Evolutionary conservation across 1,140 invertebrate species (phyloP), one percentile per base, ranked within the genome.

Genomic region (Coboldia fuscipes): DNA sequence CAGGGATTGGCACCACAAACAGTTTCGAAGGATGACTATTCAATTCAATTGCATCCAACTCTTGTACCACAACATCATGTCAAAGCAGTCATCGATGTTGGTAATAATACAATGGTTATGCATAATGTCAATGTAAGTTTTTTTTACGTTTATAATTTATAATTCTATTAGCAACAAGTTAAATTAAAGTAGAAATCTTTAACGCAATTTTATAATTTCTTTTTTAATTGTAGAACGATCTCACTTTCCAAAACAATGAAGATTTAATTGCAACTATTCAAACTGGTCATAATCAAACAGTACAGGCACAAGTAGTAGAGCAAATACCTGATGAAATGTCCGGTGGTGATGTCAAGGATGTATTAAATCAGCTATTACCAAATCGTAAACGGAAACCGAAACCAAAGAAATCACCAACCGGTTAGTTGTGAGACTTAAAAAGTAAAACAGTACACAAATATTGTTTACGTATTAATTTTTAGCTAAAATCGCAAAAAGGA

Each of bases 1-100:
- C 66, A 70, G 42, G 68, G 67, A 14, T 42, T 70, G 34, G 61
- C 64, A 9, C 62, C 66, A 23, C 60, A 50, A 36, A 56, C 51
- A 12, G 52, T 56, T 31, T 49, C 54, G 24, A 54, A 56, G 41
- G 50, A 54, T 35, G 50, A 55, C 35, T 55, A 55, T 35, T 49
- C 44, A 58, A 41, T 62, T 54, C 39, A 65, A 60, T 42, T 66
- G 48, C 58, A 47, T 39, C 44, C 32, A 15, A 47, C 47, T 34
- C 50, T 54, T 46, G 47, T 54, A 42, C 48, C 50, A 16, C 52
- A 54, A 37, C 52, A 55, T 34, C 48, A 52, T 12, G 35, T 37
- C 10, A 41, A 35, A 26, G 20, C 36, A 15, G 34, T 34, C 18
- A 41, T 37, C 29, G 39, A 40, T 34, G 33, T 37, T 21, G 19